Evolutionary conservation across 2,113 vertebrate species (phyloP).

Genomic region (Pachyramphus minor): DNA sequence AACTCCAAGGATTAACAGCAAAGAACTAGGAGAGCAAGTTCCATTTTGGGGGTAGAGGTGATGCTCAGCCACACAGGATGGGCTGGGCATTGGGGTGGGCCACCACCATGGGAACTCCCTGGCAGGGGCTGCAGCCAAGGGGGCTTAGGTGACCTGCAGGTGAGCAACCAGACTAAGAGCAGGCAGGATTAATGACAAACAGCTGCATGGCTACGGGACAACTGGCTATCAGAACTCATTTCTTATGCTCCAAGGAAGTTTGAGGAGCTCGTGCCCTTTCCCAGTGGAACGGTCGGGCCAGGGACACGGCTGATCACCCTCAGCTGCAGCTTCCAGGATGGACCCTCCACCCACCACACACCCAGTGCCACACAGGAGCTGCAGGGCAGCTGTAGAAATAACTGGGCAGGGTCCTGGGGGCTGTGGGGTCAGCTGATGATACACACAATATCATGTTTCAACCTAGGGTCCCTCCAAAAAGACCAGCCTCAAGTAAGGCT

Average conservation of each 20-base stretch:
- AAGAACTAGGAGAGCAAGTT: not conserved
- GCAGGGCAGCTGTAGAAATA: not conserved
- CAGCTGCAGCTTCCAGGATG: not conserved
- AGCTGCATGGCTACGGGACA: accelerated
- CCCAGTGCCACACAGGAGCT: not conserved
- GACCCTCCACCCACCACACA: accelerated
- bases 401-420: not conserved
- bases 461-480: not conserved
- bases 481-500: not conserved
- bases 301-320: accelerated
- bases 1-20: accelerated
- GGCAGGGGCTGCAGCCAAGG: not conserved
- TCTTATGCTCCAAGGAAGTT: not conserved
- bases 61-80: not conserved
- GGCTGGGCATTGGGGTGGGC: too few species aligned
- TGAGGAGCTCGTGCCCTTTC: not conserved
- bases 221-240: accelerated
- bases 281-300: accelerated
- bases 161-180: not conserved
- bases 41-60: not conserved
- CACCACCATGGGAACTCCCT: not conserved
- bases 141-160: not conserved
- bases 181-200: not conserved
- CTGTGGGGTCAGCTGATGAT: accelerated
- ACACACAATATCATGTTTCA: accelerated